phyloP scores from a whole-genome alignment of 1,140 invertebrate species.

The Drosophila kurseongensis region DNA sequence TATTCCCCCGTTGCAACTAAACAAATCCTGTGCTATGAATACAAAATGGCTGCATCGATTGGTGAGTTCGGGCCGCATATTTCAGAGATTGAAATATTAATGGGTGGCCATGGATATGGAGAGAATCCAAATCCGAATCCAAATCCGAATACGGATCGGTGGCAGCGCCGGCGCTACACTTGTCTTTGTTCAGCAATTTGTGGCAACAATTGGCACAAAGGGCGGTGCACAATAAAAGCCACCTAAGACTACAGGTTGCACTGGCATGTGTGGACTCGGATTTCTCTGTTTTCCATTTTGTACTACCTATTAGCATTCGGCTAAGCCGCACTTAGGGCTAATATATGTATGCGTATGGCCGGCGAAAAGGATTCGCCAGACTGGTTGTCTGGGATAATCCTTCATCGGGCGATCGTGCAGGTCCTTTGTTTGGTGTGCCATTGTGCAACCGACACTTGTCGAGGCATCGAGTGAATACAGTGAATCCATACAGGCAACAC shows the following conservation, averaged over 20 bases:
- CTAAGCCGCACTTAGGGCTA: conserved; percentile 69
- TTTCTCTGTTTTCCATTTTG: conserved; percentile 19
- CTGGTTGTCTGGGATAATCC: conserved; percentile 62
- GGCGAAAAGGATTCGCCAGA: conserved; percentile 36
- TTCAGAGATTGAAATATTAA: conserved; percentile 61
- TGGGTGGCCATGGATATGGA: conserved; percentile 15
- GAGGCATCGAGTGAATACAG: not conserved
- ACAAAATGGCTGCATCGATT: conserved; percentile 30
- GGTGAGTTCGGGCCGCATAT: conserved; percentile 39
- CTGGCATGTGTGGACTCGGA: conserved; percentile 38
- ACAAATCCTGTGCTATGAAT: conserved; percentile 34
- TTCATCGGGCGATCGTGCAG: conserved; percentile 73
- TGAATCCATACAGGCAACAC: not conserved
- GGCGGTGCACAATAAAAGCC: conserved; percentile 72
- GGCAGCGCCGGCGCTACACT: conserved; percentile 72
- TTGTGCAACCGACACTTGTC: conserved; percentile 73
- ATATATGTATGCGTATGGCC: conserved; percentile 19
- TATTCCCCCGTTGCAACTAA: conserved; percentile 10
- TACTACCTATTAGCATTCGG: conserved; percentile 69
- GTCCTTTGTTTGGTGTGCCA: conserved; percentile 67
- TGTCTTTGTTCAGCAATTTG: conserved; percentile 70
- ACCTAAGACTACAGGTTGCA: conserved; percentile 23
- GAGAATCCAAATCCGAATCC: not conserved
- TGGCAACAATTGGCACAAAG: conserved; percentile 56
- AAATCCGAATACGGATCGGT: not conserved